phyloP scores from a whole-genome alignment of 2,797 vertebrate species.

The Coregonus sp. region DNA sequence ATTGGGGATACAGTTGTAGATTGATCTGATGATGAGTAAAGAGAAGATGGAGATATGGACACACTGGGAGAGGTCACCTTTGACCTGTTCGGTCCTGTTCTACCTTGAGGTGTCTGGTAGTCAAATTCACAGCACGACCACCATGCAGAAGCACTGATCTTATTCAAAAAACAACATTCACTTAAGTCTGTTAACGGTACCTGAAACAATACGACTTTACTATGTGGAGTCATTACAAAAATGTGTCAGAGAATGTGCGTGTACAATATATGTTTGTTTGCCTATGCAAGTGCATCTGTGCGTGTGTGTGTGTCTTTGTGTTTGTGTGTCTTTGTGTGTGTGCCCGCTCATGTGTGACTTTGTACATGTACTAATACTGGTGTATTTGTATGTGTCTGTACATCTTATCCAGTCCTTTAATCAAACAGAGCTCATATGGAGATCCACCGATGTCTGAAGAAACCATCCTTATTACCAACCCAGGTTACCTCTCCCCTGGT shows the following conservation, averaged over 20 bases:
- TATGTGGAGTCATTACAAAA: neutral
- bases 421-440: neutral
- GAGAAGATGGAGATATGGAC: neutral
- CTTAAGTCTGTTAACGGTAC: neutral
- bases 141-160: too few relatives aligned
- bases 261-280: too few relatives aligned
- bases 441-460: neutral
- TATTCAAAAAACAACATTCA: neutral
- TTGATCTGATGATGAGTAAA: neutral
- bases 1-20: neutral
- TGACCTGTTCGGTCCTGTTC: neutral
- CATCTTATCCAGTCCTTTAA: neutral
- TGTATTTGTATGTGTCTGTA: neutral
- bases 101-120: neutral
- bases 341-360: neutral
- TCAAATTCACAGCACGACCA: neutral
- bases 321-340: constrained; percentile 2
- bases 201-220: neutral
- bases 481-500: neutral
- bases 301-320: neutral
- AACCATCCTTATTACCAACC: neutral
- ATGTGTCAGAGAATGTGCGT: too few relatives aligned
- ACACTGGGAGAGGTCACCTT: neutral
- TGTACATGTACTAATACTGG: neutral
- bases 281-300: constrained; percentile 1